Evolutionary conservation across 2,888 invertebrate species (phyloP), one percentile per base, ranked within the genome.

Genomic region (Leptinotarsa rubiginosa): DNA sequence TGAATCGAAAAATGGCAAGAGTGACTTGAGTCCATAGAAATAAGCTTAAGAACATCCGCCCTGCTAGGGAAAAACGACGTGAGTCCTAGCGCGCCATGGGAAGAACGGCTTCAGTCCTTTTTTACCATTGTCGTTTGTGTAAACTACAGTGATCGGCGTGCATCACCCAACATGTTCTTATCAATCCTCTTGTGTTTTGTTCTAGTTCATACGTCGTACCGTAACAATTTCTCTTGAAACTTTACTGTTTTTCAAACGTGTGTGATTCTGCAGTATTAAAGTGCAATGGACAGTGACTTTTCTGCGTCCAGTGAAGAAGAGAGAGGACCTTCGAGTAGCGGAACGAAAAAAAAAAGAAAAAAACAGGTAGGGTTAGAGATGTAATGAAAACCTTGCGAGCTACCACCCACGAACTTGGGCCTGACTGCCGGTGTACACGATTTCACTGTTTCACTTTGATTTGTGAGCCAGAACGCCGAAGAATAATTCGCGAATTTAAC

Each of bases 401-500:
- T n/a, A 31, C 22, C 7, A 70, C 59, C 18, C 64, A 70, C 56
- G 47, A 70, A 70, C 70, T 70, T 47, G 70, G 62, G n/a, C 25
- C 70, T 47, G 70, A 64, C 59, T 70, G 70, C 56, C 31, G 16
- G 7, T 70, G 70, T 59, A 62, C 56, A 59, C 22, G 47, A 7
- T 59, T 62, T 59, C 70, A 56, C 70, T 70, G 70, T 70, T 70
- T 70, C 22, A 13, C 56, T 59, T 18, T 20, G 18, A 41, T 70
- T 70, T 56, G 59, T 62, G 70, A 47, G 31, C 41, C 59, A 56
- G 59, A 70, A 62, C 62, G 62, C 62, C 20, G 47, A 13, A 70
- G 20, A 70, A 20, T 70, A n/a, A 18, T 62, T 62, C 70, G 62
- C 4, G 70, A 70, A 47, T 70, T 59, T 47, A 70, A 70, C 47